These are phyloP conservation scores for Agonopterix arenella DNA, from an alignment of 2,888 invertebrate species.

Conservation along the genomic window DNA sequence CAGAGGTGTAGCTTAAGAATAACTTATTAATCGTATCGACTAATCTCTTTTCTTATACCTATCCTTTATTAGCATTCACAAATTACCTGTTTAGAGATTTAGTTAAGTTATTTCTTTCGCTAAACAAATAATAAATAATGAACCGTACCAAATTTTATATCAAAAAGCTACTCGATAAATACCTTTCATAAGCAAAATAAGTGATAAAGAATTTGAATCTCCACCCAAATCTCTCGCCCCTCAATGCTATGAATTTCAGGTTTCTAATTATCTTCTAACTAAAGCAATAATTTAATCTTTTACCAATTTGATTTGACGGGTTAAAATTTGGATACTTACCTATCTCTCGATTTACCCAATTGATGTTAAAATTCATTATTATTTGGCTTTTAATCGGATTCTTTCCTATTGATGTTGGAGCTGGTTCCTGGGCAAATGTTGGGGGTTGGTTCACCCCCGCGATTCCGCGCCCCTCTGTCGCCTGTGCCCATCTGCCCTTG, in stretches of 20 bases:
- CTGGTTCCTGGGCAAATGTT: constrained; percentile 50
- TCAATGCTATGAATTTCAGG: constrained; percentile 32
- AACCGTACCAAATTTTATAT: no score
- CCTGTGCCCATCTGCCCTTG: constrained; percentile 35
- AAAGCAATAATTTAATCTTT: constrained; percentile 20
- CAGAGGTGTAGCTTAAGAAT: no score
- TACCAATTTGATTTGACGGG: constrained; percentile 19
- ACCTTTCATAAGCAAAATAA: no score
- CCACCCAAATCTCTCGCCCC: constrained; percentile 20
- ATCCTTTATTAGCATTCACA: no score
- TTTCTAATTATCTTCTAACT: constrained; percentile 31
- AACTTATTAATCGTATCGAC: no score
- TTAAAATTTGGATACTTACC: constrained; percentile 30
- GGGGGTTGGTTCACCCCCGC: constrained; percentile 48
- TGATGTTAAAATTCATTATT: constrained; percentile 36
- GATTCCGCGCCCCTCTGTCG: constrained; percentile 20
- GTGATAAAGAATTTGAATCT: no score
- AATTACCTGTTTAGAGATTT: no score
- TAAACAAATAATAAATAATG: no score
- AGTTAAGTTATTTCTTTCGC: no score
- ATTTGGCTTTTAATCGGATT: constrained; percentile 38
- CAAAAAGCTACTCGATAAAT: not conserved
- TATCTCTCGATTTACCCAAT: constrained; percentile 34
- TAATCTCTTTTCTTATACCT: no score
- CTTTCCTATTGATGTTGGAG: constrained; percentile 52